A percentile compares a stretch with the other conserved stretches of the same genome.
Evolutionary conservation across 2,113 vertebrate species (phyloP).

Genomic region (Accipiter virgatus): DNA sequence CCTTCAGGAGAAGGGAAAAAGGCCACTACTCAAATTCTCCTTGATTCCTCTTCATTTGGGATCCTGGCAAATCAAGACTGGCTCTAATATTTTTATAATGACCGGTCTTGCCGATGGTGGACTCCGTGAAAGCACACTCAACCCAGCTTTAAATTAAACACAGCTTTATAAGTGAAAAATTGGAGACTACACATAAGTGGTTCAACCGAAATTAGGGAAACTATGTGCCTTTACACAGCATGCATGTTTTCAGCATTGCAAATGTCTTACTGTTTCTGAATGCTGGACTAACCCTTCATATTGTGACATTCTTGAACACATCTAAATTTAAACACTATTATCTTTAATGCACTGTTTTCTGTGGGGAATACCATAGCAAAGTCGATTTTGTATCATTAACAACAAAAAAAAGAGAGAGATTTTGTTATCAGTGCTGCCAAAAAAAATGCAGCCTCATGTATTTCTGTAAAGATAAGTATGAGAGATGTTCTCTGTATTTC

Average conservation of each 20-base stretch:
- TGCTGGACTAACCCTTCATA: not conserved
- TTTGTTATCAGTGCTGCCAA: slow-evolving; percentile 19
- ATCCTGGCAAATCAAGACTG: slow-evolving; percentile 35
- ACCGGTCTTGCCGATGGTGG: not conserved
- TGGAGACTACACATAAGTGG: not conserved
- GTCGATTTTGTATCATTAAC: slow-evolving; percentile 23
- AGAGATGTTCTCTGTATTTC: not conserved
- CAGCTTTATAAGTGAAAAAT: not conserved
- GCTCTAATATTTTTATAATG: slow-evolving; percentile 35
- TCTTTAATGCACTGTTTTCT: slow-evolving; percentile 51
- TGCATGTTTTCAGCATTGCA: not conserved
- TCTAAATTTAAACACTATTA: slow-evolving; percentile 19
- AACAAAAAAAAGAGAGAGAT: slow-evolving; percentile 11
- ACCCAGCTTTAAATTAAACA: slow-evolving; percentile 7
- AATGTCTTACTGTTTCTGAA: not conserved
- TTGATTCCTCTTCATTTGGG: slow-evolving; percentile 48
- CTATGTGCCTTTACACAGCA: not conserved
- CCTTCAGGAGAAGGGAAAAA: slow-evolving; percentile 62
- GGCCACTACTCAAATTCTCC: slow-evolving; percentile 60
- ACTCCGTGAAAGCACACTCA: not conserved
- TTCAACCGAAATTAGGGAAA: not conserved
- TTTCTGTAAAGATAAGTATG: slow-evolving; percentile 16
- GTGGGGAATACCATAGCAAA: slow-evolving; percentile 3
- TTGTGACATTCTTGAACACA: not conserved
- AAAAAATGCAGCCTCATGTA: slow-evolving; percentile 20